Evolutionary conservation across 1,140 invertebrate genomes (phyloP).

Genomic region (Zaprionus kolodkinae): DNA sequence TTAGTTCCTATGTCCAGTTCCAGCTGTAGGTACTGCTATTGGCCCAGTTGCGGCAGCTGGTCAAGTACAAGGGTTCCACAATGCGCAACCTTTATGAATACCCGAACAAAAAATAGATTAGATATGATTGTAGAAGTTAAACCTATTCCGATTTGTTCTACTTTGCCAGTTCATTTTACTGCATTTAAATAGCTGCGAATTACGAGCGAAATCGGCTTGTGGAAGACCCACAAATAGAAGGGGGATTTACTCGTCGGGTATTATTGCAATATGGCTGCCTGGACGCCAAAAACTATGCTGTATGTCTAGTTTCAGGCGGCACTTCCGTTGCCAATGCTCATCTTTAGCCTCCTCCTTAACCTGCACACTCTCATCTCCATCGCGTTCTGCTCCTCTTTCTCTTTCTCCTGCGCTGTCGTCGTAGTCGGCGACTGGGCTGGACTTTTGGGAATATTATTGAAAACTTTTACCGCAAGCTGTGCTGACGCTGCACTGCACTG

Average conservation of each 20-base stretch:
- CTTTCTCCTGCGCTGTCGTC: conserved; percentile 31
- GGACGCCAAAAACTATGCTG: conserved; percentile 65
- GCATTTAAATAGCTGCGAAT: conserved; percentile 25
- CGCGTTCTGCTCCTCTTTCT: not conserved
- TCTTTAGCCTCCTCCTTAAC: conserved; percentile 20
- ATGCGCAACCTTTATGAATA: not conserved
- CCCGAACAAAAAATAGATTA: not conserved
- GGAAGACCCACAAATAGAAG: conserved; percentile 37
- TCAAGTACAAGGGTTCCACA: conserved; percentile 28
- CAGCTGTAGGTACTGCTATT: not conserved
- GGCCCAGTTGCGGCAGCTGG: not conserved
- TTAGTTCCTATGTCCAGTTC: not conserved
- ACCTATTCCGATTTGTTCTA: not conserved
- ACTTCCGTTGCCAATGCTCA: conserved; percentile 63
- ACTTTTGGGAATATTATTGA: conserved; percentile 81
- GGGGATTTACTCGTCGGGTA: conserved; percentile 9
- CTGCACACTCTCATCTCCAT: conserved; percentile 15
- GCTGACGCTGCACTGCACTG: conserved; percentile 42
- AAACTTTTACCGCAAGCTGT: conserved; percentile 80
- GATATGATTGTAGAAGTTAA: not conserved
- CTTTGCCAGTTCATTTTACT: not conserved
- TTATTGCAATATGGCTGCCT: conserved; percentile 74
- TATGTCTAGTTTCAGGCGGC: conserved; percentile 70
- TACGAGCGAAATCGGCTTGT: conserved; percentile 22
- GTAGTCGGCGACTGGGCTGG: conserved; percentile 62